phyloP scores from a whole-genome alignment of 2,113 vertebrate species.

The Paraplagusia blochii region DNA sequence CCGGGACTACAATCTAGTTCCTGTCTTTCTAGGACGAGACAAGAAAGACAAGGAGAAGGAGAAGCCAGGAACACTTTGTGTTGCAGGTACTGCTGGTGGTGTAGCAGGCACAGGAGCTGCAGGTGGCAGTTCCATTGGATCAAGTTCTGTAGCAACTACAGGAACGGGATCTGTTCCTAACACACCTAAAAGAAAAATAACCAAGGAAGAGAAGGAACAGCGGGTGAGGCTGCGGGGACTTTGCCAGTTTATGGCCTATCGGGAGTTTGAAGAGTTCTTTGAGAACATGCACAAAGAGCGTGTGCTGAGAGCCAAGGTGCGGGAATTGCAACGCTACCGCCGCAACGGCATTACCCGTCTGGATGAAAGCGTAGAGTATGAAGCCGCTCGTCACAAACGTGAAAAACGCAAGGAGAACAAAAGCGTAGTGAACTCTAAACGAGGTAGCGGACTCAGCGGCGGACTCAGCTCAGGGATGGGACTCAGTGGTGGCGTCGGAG shows the following conservation, averaged over 20 bases:
- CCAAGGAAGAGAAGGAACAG: slow-evolving; percentile 94
- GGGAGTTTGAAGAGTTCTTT: slow-evolving; percentile 94
- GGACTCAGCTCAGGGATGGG: slow-evolving; percentile 57
- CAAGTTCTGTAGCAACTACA: slow-evolving; percentile 14
- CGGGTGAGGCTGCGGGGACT: slow-evolving; percentile 84
- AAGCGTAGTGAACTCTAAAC: slow-evolving; percentile 78
- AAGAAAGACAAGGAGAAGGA: slow-evolving; percentile 88
- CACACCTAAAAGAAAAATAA: slow-evolving; percentile 84
- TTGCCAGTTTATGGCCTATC: slow-evolving; percentile 95
- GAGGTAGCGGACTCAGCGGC: slow-evolving; percentile 62
- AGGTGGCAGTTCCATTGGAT: slow-evolving; percentile 1
- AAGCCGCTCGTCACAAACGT: slow-evolving; percentile 92
- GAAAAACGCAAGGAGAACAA: slow-evolving; percentile 95
- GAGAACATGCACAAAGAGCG: slow-evolving; percentile 97
- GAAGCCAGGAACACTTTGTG: slow-evolving; percentile 47
- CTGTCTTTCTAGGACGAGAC: slow-evolving; percentile 88
- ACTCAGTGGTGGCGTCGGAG: slow-evolving; percentile 58
- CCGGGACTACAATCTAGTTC: slow-evolving; percentile 91
- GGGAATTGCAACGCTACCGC: slow-evolving; percentile 93
- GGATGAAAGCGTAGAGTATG: slow-evolving; percentile 92
- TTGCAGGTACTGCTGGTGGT: slow-evolving; percentile 1
- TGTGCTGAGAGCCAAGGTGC: slow-evolving; percentile 87
- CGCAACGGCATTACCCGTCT: slow-evolving; percentile 91
- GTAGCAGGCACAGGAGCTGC: slow-evolving; percentile 14
- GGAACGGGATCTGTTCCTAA: slow-evolving; percentile 33